These are phyloP conservation scores for Xyrichtys novacula DNA, from an alignment of 2,797 vertebrate species.

Conservation along the genomic window DNA sequence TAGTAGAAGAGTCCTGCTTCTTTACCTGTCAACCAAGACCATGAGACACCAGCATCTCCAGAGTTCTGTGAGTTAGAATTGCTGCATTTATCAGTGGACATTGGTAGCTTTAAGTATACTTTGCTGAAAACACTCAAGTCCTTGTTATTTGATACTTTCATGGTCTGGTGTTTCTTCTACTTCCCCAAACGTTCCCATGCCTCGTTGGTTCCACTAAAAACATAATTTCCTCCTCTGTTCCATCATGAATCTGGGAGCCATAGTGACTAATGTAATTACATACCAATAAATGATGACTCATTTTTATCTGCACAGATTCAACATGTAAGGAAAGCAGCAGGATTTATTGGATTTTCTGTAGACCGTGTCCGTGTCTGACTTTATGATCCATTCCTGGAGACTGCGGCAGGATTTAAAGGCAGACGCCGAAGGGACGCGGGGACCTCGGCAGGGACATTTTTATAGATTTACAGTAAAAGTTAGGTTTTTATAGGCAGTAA, in stretches of 20 bases:
- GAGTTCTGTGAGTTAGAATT: no score
- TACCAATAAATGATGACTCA: not conserved
- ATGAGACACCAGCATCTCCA: no score
- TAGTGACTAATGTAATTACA: not conserved
- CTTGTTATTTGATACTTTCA: no score
- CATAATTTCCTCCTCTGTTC: not conserved
- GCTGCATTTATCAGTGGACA: no score
- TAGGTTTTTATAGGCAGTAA: constrained; percentile 18
- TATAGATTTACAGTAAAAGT: constrained; percentile 22
- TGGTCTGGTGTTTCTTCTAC: no score
- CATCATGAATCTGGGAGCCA: constrained; percentile 4
- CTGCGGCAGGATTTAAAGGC: constrained; percentile 17
- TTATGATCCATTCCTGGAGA: not conserved
- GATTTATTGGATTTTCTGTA: constrained; percentile 7
- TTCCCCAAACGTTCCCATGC: no score
- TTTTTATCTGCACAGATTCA: not conserved
- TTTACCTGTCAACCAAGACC: no score
- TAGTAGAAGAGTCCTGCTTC: no score
- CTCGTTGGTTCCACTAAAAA: no score
- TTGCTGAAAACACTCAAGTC: no score
- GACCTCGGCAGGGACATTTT: not conserved
- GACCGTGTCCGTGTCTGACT: not conserved
- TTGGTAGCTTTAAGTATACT: no score
- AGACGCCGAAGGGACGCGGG: not conserved
- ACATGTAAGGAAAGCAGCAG: constrained; percentile 2